Conservation (phyloP, 2,888 invertebrate genomes). For the Invenusta paracnida region DNA sequence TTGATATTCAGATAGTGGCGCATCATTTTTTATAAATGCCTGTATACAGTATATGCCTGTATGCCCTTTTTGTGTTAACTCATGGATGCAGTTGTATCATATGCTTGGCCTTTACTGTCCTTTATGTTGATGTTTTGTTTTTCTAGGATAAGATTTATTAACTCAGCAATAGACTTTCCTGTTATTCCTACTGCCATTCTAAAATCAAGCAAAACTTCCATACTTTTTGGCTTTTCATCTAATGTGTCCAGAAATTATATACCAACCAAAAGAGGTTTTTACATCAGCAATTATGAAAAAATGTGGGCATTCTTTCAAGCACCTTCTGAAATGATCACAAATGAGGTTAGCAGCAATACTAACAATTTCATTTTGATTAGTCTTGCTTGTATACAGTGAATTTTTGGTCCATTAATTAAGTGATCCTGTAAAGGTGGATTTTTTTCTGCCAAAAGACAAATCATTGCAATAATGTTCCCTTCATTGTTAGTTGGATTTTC, state of each 20-base stretch:
- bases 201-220: neutral
- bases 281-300: neutral
- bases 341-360: too few relatives aligned
- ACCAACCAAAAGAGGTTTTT: neutral
- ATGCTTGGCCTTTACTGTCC: neutral
- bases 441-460: too few relatives aligned
- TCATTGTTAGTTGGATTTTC: too few relatives aligned
- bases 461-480: too few relatives aligned
- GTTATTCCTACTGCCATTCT: neutral
- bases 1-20: neutral
- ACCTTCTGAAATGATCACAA: too few relatives aligned
- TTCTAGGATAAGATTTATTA: neutral
- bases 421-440: too few relatives aligned
- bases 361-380: too few relatives aligned
- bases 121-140: neutral
- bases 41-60: neutral
- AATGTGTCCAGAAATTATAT: neutral
- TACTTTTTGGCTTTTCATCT: neutral
- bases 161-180: neutral
- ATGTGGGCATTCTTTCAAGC: too few relatives aligned
- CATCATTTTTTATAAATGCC: neutral
- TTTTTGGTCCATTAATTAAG: too few relatives aligned
- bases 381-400: too few relatives aligned
- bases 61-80: neutral
- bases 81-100: neutral